A percentile compares a stretch with the other conserved stretches of the same genome.
Evolutionary conservation across 1,140 invertebrate species (phyloP).

Genomic region (Neocloeon triangulifer): DNA sequence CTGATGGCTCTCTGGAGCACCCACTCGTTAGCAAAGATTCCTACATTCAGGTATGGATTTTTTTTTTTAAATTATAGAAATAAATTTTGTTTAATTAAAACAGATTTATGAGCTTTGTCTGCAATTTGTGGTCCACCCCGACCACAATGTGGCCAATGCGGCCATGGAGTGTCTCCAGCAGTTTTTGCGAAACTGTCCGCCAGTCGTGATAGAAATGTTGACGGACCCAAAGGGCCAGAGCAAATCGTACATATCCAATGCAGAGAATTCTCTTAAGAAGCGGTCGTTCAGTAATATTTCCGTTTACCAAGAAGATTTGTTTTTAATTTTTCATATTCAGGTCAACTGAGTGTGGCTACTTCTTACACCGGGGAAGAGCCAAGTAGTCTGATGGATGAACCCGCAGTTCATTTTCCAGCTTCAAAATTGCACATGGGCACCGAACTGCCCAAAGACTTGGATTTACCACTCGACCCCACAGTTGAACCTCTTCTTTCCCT

Average conservation of each 20-base stretch:
- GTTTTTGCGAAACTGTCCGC: constrained; percentile 37
- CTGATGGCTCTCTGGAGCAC: too few relatives aligned
- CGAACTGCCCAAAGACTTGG: too few relatives aligned
- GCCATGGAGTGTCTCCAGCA: constrained; percentile 58
- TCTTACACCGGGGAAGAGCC: constrained; percentile 11
- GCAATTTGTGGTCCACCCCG: constrained; percentile 37
- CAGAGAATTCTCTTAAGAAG: too few relatives aligned
- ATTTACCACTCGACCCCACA: too few relatives aligned
- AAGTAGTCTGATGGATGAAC: constrained; percentile 10
- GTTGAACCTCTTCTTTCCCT: too few relatives aligned
- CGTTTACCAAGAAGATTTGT: background rate
- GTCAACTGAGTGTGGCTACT: constrained; percentile 15
- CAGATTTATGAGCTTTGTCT: constrained; percentile 67
- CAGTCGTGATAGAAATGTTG: constrained; percentile 31
- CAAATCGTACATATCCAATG: constrained; percentile 17
- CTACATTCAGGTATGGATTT: background rate
- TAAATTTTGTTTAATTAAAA: constrained; percentile 9
- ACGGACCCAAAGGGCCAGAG: constrained; percentile 27
- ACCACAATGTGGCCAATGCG: constrained; percentile 69
- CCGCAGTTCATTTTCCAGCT: too few relatives aligned
- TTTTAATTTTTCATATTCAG: constrained; percentile 11
- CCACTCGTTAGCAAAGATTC: too few relatives aligned
- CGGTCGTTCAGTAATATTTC: background rate
- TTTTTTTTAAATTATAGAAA: background rate
- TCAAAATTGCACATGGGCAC: too few relatives aligned